phyloP scores from a whole-genome alignment of 2,797 vertebrate genomes.

The Glyptemys insculpta region DNA sequence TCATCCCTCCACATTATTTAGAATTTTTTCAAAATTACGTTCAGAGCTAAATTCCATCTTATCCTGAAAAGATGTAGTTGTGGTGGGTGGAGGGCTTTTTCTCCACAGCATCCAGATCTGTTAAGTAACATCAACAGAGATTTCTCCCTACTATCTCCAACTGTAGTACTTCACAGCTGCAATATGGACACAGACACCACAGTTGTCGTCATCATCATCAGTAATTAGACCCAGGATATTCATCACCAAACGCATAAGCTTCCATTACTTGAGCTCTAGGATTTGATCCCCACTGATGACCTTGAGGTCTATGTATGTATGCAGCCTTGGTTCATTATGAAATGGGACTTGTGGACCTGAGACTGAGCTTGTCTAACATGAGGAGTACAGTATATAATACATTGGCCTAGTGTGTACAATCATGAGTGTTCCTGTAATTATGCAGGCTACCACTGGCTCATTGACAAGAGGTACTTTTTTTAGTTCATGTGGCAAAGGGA shows the following conservation, averaged over 20 bases:
- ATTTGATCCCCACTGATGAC: not conserved
- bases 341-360: not conserved
- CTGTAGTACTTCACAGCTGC: not conserved
- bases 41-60: not conserved
- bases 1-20: not conserved
- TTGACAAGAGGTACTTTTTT: not conserved
- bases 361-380: not conserved
- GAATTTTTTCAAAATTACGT: not conserved
- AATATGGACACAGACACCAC: not conserved
- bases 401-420: not conserved
- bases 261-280: not conserved
- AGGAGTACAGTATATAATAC: too few relatives aligned
- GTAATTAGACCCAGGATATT: not conserved
- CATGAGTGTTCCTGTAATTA: not conserved
- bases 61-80: not conserved
- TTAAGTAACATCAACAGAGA: not conserved
- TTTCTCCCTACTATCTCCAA: not conserved
- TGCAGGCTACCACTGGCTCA: not conserved
- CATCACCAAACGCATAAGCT: not conserved
- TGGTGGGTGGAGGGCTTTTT: not conserved
- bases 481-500: not conserved
- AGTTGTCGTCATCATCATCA: not conserved
- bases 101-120: fast-evolving
- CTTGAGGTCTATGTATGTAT: not conserved
- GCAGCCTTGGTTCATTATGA: not conserved